Conservation (phyloP, 2,113 vertebrate genomes). For the human region DNA sequence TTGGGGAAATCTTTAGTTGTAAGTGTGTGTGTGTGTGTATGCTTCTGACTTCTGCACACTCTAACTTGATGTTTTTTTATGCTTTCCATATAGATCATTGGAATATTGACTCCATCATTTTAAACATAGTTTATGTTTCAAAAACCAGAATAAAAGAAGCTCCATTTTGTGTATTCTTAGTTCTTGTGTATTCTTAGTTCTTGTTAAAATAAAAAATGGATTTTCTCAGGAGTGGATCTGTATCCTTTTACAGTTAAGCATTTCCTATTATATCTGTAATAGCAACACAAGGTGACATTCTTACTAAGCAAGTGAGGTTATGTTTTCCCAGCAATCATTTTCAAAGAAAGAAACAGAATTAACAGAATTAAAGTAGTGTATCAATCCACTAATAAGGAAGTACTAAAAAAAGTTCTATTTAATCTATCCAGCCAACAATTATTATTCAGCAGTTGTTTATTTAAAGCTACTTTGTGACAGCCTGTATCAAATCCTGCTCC, state of each 20-base stretch:
- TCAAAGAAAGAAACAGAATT: conserved; percentile 51
- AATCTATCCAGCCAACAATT: not conserved
- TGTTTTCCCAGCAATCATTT: conserved; percentile 23
- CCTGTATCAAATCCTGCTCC: not conserved
- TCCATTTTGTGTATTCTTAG: not conserved
- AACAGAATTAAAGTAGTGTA: not conserved
- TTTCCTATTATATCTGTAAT: conserved; percentile 40
- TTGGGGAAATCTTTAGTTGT: conserved; percentile 61
- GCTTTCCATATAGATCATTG: conserved; percentile 49
- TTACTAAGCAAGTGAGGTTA: conserved; percentile 42
- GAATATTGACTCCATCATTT: conserved; percentile 49
- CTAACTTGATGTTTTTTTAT: conserved; percentile 51
- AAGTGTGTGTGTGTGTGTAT: conserved; percentile 24
- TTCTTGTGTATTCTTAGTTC: not conserved
- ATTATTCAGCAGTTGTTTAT: not conserved
- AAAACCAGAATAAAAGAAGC: conserved; percentile 60
- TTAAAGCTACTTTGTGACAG: not conserved
- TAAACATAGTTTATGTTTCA: conserved; percentile 21
- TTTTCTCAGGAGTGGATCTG: conserved; percentile 34
- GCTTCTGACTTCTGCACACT: conserved; percentile 46
- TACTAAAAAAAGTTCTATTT: not conserved
- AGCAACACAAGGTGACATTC: conserved; percentile 42
- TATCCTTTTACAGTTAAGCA: conserved; percentile 39
- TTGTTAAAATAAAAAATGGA: conserved; percentile 52
- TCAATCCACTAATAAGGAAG: conserved; percentile 32